Base-by-base conservation (phyloP, 1,140 invertebrate species). In the Drosophila subpulchrella region DNA sequence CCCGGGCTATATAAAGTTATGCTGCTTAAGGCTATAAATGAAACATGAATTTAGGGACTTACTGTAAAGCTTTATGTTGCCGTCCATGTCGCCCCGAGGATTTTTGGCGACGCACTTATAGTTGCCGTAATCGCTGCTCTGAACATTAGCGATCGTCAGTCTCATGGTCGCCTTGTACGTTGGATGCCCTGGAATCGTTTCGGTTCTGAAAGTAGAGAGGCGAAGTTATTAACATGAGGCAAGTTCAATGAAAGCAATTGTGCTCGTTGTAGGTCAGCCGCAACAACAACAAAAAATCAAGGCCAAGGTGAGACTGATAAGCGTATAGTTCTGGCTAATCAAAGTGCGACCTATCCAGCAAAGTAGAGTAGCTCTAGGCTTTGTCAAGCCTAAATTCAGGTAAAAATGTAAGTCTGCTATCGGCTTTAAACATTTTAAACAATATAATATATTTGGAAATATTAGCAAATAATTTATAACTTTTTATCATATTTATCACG, bases 41-140 rank as follows among this genome's bases (percentile, higher is more conserved):
- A 85, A 81, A 78, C 57, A 67, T 34, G 55, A 62, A 74, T 57
- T 50, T 24, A 39, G 17, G 36, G 89, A 96, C 97, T 97, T 94
- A 98, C 97, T 96, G 92, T 98, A 98, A 48, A 98, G 93, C 82
- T 96, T 95, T 88, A 98, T 98, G 42, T 95, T 96, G 46, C 97
- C 97, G 91, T 98, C 97, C 6, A 97, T 98, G 92, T 98, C 97
- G 66, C 97, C 97, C 56, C 97, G 94, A 27, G 97, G 97, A 94
- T 98, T 98, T 93, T 98, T 98, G 41, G 97, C 97, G 3, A 98
- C 96, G 54, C 97, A 98, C 92, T 97, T 98, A 93, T 98, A 98
- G 53, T 95, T 96, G 12, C 97, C 97, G 90, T 97, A 97, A 92
- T 98, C 97, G 81, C 93, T 94, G 58, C 95, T 95, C 81, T 95